A percentile compares a stretch with the other conserved stretches of the same genome.
These are phyloP conservation scores for Bellardia bayeri DNA, from an alignment of 2,888 invertebrate genomes.

Conservation along the genomic window DNA sequence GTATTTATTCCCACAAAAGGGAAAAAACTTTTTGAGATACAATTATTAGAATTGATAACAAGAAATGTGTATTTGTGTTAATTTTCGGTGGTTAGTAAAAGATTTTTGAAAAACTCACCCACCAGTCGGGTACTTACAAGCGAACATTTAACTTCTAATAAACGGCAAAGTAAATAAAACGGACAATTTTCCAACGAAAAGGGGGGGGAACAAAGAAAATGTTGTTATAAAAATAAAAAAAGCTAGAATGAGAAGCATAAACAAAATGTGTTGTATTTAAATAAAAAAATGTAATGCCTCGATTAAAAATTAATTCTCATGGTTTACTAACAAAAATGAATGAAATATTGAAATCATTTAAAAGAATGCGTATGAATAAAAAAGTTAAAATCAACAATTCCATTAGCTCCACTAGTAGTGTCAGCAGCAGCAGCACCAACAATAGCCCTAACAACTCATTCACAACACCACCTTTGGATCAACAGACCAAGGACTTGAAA, in stretches of 20 bases:
- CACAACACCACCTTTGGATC: constrained; percentile 31
- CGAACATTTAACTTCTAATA: constrained; percentile 78
- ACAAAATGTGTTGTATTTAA: constrained; percentile 14
- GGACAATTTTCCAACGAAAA: constrained; percentile 25
- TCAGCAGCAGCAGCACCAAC: neutral
- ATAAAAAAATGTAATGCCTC: constrained; percentile 51
- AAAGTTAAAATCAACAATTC: constrained; percentile 41
- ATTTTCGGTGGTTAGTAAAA: constrained; percentile 76
- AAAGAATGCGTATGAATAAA: constrained; percentile 80
- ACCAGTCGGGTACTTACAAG: constrained; percentile 81
- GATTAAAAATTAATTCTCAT: constrained; percentile 16
- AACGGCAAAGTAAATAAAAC: constrained; percentile 68
- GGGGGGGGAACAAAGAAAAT: constrained; percentile 53
- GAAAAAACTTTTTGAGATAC: constrained; percentile 54
- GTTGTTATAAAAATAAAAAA: constrained; percentile 12
- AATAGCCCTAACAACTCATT: neutral
- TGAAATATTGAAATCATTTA: constrained; percentile 79
- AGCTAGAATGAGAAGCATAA: constrained; percentile 38
- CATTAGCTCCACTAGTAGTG: neutral
- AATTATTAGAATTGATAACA: constrained; percentile 51
- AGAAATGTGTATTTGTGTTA: constrained; percentile 26
- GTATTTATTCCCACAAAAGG: constrained; percentile 51
- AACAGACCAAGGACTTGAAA: constrained; percentile 76
- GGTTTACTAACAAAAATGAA: constrained; percentile 75
- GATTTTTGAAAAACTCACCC: constrained; percentile 81